Evolutionary conservation across 1,140 invertebrate genomes (phyloP).

Genomic region (Chelonus insularis): DNA sequence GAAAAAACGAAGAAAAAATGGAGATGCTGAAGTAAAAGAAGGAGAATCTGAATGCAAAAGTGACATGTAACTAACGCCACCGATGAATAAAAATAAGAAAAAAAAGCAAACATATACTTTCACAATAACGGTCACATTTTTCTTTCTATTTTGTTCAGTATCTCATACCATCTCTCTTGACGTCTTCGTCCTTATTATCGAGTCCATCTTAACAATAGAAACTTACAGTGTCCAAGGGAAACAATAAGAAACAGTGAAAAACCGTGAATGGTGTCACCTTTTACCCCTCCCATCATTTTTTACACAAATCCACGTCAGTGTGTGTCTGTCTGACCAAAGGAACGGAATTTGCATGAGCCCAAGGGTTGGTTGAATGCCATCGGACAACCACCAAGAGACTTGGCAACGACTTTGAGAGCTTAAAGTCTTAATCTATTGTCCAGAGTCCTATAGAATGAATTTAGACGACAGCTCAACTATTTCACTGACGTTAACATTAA

Average conservation of each 20-base stretch:
- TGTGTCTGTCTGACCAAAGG: neutral
- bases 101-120: constrained; percentile 17
- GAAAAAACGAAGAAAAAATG: neutral
- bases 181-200: constrained; percentile 5
- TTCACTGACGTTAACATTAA: too few species aligned
- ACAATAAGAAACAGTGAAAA: neutral
- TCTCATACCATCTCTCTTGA: neutral
- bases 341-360: constrained; percentile 19
- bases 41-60: constrained; percentile 7
- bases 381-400: constrained; percentile 14
- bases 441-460: neutral
- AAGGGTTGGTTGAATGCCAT: constrained; percentile 9
- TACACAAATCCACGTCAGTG: neutral
- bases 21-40: neutral
- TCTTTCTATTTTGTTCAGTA: neutral
- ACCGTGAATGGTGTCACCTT: too few species aligned
- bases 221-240: neutral
- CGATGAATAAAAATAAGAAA: neutral
- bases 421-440: constrained; percentile 8
- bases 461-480: too few species aligned
- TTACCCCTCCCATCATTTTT: too few species aligned
- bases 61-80: too few species aligned
- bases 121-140: constrained; percentile 13
- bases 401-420: constrained; percentile 16
- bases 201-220: constrained; percentile 1